Base-by-base conservation (phyloP, 2,797 vertebrate species). In the Sebastes melanostomus region DNA sequence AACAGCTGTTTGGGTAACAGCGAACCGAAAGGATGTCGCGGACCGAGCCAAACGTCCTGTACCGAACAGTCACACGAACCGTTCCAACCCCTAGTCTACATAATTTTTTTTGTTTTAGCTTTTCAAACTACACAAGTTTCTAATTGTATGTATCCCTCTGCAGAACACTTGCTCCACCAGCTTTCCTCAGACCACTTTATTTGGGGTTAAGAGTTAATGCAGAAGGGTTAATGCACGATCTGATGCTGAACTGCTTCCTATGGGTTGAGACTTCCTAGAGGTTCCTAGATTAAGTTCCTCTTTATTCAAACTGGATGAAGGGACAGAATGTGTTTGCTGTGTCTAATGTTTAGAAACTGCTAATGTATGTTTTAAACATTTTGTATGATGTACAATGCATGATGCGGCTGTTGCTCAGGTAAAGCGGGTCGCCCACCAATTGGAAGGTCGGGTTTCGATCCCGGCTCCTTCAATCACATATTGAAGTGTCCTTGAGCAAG, bases 111-210 rank as follows among this genome's bases (percentile, higher is more conserved):
- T 65, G 5, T 66, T 63, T 68, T 65, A 8, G 55, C 13, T 32
- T 61, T 59, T 60, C 42, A 63, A 30, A 69, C 42, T 71, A 66
- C 32, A 36, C 22, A 16, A 34, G 66, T 80, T 69, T 79, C 20
- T 72, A 38, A 55, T 76, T 79, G 29, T 32, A 24, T 63, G 29
- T 32, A 24, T 63, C 52, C 14, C n/a, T 75, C 52, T 66, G 7
- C 58, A 63, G 42, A 60, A 66, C 81, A 81, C 67, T 75, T 87
- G 78, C 78, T 56, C 30, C 38, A 27, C 30, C 34, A 34, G 29
- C 25, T 32, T 46, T 42, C 20, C n/a, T 63, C 55, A 67, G 72
- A 69, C 8, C 3, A 29, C 10, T 32, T 25, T 22, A 55, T 13
- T n/a, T 8, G 9, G 3, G 3, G 8, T 60, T 50, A n/a, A 9